Evolutionary conservation across 2,888 invertebrate genomes (phyloP), one percentile per base, ranked within the genome.

Genomic region (Drosophila barbarae): DNA sequence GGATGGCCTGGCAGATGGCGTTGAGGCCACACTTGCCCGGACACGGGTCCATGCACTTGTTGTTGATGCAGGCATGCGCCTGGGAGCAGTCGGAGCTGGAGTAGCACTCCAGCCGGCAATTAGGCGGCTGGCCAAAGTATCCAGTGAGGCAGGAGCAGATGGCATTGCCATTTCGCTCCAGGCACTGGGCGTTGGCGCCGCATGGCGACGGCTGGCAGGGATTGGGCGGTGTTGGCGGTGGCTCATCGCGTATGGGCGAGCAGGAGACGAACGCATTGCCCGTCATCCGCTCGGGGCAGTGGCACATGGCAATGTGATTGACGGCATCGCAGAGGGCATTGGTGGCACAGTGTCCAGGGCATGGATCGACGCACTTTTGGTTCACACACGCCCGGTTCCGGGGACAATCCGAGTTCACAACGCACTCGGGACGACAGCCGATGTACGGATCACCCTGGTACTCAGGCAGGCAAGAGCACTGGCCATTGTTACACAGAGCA

Each of bases 321-420:
- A 94, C 92, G 15, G 95, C 94, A 80, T 93, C 93, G 85, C 96
- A 96, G 59, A 93, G 91, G 2, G 96, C 94, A 85, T 93, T 93
- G 53, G 91, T 89, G 10, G 95, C 96, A 86, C 96, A 96, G 78
- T 93, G 93, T 70, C 94, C 94, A n/a, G 93, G 92, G 79, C 96
- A 96, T 6, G 96, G 96, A 89, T 96, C 93, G n/a, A 92, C 90
- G 86, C 97, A 97, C 89, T 95, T 95, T 63, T 93, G 94, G 67
- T 93, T 92, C 35, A 94, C 90, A 85, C 97, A 97, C 18, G 96
- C 94, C 85, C 92, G 93, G 84, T 94, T 93, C 51, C 92, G 90
- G 1, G 94, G 90, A 89, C 96, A 97, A 84, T 96, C 96, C 0
- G 93, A 92, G 86, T 94, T 96, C 2, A 94, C 88, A 1, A 94